Conservation (phyloP, 2,113 vertebrate species). For the Paedocypris sp. region DNA sequence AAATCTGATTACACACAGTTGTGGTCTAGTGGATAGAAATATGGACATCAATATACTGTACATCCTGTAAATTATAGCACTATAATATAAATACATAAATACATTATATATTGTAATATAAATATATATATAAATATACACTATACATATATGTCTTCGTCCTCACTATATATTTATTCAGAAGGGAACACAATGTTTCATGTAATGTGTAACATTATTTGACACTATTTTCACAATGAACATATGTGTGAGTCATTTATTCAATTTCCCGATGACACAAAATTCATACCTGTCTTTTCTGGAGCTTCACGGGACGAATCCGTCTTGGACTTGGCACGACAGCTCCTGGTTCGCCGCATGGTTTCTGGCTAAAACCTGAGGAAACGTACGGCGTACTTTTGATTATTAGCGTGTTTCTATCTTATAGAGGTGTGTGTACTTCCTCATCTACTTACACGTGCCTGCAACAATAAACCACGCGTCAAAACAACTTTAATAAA, state of each 20-base stretch:
- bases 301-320: slow-evolving; percentile 2
- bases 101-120: too few species aligned
- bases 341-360: slow-evolving; percentile 52
- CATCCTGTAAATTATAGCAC: too few species aligned
- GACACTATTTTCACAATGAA: too few species aligned
- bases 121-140: too few species aligned
- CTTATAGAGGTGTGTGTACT: background rate
- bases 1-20: too few species aligned
- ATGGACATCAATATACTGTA: too few species aligned
- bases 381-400: background rate
- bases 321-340: slow-evolving; percentile 25
- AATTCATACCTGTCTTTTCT: slow-evolving; percentile 43
- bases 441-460: background rate
- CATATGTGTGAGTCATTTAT: background rate
- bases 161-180: too few species aligned
- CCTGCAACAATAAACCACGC: background rate
- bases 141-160: too few species aligned
- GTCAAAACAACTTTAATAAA: background rate
- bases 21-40: too few species aligned
- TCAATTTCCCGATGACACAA: background rate
- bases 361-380: background rate
- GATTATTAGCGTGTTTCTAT: background rate
- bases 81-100: too few species aligned
- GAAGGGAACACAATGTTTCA: too few species aligned
- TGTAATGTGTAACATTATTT: too few species aligned